These are phyloP conservation scores for Protophormia terraenovae DNA, from an alignment of 2,888 invertebrate genomes.

Conservation along the genomic window DNA sequence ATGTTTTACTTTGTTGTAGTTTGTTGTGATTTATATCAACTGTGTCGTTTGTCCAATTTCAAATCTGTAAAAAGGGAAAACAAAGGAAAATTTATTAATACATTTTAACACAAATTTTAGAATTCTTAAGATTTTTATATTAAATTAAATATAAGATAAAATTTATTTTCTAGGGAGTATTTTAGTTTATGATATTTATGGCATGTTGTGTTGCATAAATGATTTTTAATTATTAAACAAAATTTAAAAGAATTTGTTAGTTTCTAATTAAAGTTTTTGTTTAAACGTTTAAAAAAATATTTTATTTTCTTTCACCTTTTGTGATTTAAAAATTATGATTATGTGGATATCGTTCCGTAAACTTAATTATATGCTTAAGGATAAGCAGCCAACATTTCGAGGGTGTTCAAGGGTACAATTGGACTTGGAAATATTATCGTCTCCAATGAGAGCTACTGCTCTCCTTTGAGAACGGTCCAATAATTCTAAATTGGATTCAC, in stretches of 20 bases:
- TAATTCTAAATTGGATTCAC: no score
- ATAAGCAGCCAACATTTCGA: no score
- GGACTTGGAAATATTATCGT: no score
- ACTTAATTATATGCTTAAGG: no score
- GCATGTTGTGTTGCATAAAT: background rate
- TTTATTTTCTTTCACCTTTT: background rate
- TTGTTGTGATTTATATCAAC: slow-evolving; percentile 30
- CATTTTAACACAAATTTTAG: background rate
- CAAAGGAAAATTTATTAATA: slow-evolving; percentile 33
- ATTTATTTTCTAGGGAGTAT: background rate
- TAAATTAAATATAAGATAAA: background rate
- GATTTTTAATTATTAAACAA: background rate
- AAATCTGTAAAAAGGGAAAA: slow-evolving; percentile 54
- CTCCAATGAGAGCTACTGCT: no score
- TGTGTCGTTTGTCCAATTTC: slow-evolving; percentile 51
- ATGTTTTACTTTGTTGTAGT: background rate
- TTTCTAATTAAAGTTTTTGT: background rate
- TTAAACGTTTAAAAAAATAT: background rate
- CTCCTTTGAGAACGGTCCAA: no score
- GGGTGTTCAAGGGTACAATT: no score
- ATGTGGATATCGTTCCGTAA: no score
- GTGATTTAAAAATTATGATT: background rate
- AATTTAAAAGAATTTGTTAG: background rate
- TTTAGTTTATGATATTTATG: slow-evolving; percentile 15
- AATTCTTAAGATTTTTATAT: slow-evolving; percentile 8